Evolutionary conservation across 2,888 invertebrate species (phyloP), one percentile per base, ranked within the genome.

Genomic region (Euplagia quadripunctaria): DNA sequence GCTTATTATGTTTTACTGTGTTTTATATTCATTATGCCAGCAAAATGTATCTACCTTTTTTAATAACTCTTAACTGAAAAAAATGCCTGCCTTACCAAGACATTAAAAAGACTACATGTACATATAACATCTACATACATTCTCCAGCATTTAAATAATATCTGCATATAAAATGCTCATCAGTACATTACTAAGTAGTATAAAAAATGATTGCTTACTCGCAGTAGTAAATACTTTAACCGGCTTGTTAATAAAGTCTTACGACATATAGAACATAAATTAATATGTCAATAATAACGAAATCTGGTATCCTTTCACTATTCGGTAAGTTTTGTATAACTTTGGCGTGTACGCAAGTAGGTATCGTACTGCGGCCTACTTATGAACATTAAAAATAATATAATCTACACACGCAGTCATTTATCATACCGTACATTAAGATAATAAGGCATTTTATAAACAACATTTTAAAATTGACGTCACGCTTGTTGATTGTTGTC

Each of bases 251-350:
- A 77, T 78, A 65, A 73, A 68, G 79, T 78, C 74, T 80, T 78
- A 75, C 76, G 68, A 80, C 78, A 68, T 71, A 68, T 68, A 68
- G 73, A 64, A 68, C 52, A 58, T 64, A 72, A 72, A 31, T 31
- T 31, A 31, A 31, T 74, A 80, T 74, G 72, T 78, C 71, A 80
- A 80, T 78, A 75, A 80, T 85, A 72, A 74, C 79, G 77, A 82
- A 79, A 84, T 69, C 42, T 20, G 20, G n/a, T 79, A 68, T 83
- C 87, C 87, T 87, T 87, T 87, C 87, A 86, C 86, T 84, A 76
- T 73, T 71, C 64, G 46, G 73, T 71, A 68, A 78, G 81, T 82
- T 74, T 74, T 70, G n/a, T 66, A 67, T 20, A 46, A 58, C n/a
- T 42, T 43, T 55, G n/a, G 42, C 8, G 14, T 43, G n/a, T 17